Base-by-base conservation (phyloP, 2,113 vertebrate species). In the Benthochromis sp. region DNA sequence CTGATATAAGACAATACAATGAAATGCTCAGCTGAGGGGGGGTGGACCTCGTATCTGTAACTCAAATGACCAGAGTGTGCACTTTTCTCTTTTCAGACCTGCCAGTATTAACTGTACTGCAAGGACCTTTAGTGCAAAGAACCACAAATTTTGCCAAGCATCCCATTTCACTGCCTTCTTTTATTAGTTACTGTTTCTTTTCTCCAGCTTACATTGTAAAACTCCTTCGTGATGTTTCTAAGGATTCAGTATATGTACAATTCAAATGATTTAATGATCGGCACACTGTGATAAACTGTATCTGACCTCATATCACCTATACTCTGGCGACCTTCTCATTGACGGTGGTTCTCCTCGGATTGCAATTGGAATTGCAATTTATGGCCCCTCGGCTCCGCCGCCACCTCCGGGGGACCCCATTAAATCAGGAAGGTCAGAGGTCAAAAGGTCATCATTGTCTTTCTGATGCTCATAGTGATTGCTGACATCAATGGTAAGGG, bases 401-500 rank as follows among this genome's bases (percentile, higher is more conserved):
- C 84, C 83, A 57, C 34, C 43, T 88, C 55, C 1, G 16, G 76
- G 2, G 27, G 36, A 84, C 83, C 85, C 76, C 55, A 89, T 91
- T 92, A 92, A 90, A 93, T 89, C 17, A 12, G 83, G 52, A 73
- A 79, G 81, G 63, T 85, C 31, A 63, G 21, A 71, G 81, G 85
- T 90, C 81, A 81, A 85, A 54, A 91, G 89, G 92, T 92, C 86
- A 81, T 50, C 21, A 85, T 87, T 17, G 10, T 52, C 45, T 19
- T 85, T 79, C 59, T 83, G 40, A 73, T 83, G 31, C 81, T 24
- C 5, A 81, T 17, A 21, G 19, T 36, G 21, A 27, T 53, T 40
- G 54, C 38, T 78, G 76, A 80, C 43, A 89, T 88, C 71, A 83
- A 45, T 80, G 8, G 21, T 31, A 34, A 86, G n/a, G 29, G 61